Evolutionary conservation across 2,888 invertebrate species (phyloP).

Genomic region (Apamea epomidion): DNA sequence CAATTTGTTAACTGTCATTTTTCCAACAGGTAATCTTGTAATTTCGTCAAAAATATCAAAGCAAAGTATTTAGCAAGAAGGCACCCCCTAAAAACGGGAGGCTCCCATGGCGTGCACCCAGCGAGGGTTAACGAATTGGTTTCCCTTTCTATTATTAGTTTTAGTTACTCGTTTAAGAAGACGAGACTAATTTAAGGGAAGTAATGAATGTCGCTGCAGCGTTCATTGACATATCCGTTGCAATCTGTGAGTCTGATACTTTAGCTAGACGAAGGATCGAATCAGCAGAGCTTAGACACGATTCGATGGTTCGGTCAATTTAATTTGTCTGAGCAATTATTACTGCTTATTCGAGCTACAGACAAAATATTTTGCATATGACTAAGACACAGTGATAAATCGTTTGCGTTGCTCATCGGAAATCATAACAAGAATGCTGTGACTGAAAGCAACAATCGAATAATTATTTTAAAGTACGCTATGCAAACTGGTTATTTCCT

Average conservation of each 20-base stretch:
- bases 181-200: conserved; percentile 61
- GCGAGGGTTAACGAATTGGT: conserved; percentile 72
- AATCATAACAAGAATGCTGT: conserved; percentile 42
- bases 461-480: conserved; percentile 14
- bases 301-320: conserved; percentile 31
- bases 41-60: conserved; percentile 49
- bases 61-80: conserved; percentile 41
- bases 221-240: conserved; percentile 62
- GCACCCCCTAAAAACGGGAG: conserved; percentile 46
- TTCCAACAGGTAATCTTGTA: conserved; percentile 31
- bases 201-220: conserved; percentile 56
- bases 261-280: conserved; percentile 34
- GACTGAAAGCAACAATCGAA: conserved; percentile 32
- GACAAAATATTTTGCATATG: conserved; percentile 43
- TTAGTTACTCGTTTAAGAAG: conserved; percentile 61
- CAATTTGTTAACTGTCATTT: conserved; percentile 9
- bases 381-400: conserved; percentile 43
- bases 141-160: conserved; percentile 73
- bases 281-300: conserved; percentile 42
- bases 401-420: conserved; percentile 39
- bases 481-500: conserved; percentile 31
- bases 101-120: conserved; percentile 54
- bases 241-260: conserved; percentile 51
- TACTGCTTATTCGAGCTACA: conserved; percentile 29
- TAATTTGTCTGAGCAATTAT: conserved; percentile 37